Percentiles rank a stretch among this genome's conserved stretches.
phyloP scores from a whole-genome alignment of 2,888 invertebrate species.

The Caenorhabditis sulstoni region DNA sequence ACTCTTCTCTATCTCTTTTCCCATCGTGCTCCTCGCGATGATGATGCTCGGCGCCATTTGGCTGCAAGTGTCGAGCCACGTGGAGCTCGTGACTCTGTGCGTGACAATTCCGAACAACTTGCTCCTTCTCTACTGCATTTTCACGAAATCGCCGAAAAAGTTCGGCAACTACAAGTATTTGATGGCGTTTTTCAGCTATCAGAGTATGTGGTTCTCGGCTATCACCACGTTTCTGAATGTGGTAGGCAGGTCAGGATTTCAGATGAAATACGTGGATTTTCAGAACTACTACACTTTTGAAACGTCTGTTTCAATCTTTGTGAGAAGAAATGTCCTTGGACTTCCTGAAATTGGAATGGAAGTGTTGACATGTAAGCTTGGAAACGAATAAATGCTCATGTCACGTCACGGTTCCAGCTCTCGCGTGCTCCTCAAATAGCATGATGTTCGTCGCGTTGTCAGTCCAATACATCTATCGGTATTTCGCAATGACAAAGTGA shows the following conservation, averaged over 20 bases:
- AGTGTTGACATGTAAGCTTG: conserved; percentile 37
- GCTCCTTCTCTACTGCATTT: conserved; percentile 24
- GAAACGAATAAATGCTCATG: no score
- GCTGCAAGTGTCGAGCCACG: no score
- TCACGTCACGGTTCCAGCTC: conserved; percentile 7
- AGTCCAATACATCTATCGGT: conserved; percentile 27
- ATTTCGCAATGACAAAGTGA: conserved; percentile 18
- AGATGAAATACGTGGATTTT: background rate
- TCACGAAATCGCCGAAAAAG: conserved; percentile 24
- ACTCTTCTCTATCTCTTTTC: no score
- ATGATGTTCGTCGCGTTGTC: conserved; percentile 42
- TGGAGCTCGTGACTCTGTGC: background rate
- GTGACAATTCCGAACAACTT: conserved; percentile 24
- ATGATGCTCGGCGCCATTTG: no score
- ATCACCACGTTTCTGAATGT: conserved; percentile 31
- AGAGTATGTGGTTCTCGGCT: conserved; percentile 31
- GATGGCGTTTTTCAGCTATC: conserved; percentile 41
- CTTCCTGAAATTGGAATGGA: conserved; percentile 18
- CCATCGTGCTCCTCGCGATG: no score
- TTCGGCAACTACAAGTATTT: conserved; percentile 34
- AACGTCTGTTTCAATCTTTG: conserved; percentile 33
- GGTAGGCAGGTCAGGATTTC: background rate
- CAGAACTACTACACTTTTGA: conserved; percentile 33
- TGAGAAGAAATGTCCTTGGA: conserved; percentile 10
- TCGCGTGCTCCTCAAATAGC: conserved; percentile 33